Base-by-base conservation (phyloP, 2,797 vertebrate species). In the Echiichthys vipera region DNA sequence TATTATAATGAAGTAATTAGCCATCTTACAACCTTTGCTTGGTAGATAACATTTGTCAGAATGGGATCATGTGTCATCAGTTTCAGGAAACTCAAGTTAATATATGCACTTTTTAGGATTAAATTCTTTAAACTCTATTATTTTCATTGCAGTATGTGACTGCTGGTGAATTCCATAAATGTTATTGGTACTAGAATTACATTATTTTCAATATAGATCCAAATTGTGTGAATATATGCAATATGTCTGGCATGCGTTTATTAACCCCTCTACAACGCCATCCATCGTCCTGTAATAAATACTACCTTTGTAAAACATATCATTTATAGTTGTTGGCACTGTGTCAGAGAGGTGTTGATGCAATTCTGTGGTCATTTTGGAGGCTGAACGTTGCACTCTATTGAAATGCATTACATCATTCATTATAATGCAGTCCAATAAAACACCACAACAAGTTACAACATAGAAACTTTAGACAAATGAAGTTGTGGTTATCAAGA, bases 1-100 rank as follows among this genome's bases (percentile, higher is more conserved):
- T 61, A 56, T 73, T 55, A 36, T 49, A 74, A 79, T 58, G 56
- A 54, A 68, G 39, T 74, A 74, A 81, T 84, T 79, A 40, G 40
- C 50, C 13, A 42, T 40, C 36, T 62, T 39, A 10, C 39, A 78
- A 76, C 65, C 56, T 68, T 56, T 65, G 65, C 71, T 40, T 34
- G 18, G 29, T 8, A 65, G 57, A 78, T 81, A 64, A 74, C 47
- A 29, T 81, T 72, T 49, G 37, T 43, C 47, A 70, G 45, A 77
- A 74, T 43, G 27, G 7, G 36, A 50, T 71, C 59, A 61, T 81
- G 36, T 45, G 45, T 77, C 61, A 63, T 75, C 11, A 6, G 14
- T 72, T 72, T 50, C 20, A 47, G 37, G 30, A 53, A 69, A 47
- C 42, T 50, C 51, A 58, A 55, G 65, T 80, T 29, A 75, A 68